Evolutionary conservation across 2,113 vertebrate species (phyloP).

Genomic region (Aegithalos caudatus): DNA sequence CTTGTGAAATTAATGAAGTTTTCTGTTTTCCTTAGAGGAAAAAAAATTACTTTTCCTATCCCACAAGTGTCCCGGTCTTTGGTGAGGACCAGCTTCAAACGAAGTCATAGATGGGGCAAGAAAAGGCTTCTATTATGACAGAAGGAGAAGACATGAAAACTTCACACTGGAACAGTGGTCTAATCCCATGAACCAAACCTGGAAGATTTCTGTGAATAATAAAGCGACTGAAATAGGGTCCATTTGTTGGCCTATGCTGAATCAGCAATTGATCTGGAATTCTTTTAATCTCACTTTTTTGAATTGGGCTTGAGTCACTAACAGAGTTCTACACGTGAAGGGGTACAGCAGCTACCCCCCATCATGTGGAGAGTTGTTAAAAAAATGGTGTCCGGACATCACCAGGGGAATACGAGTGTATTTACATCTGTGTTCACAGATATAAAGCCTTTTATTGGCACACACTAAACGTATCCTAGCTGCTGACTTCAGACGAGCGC

Average conservation of each 20-base stretch:
- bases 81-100: background rate
- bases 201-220: background rate
- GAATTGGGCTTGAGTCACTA: background rate
- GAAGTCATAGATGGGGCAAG: background rate
- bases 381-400: background rate
- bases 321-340: background rate
- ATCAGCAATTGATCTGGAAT: background rate
- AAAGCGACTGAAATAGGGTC: background rate
- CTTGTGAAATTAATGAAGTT: background rate
- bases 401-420: accelerated
- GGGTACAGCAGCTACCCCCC: background rate
- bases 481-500: background rate
- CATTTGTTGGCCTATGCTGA: background rate
- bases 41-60: background rate
- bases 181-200: background rate
- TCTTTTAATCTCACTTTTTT: background rate
- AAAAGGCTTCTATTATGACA: background rate
- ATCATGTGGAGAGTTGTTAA: background rate
- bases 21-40: background rate
- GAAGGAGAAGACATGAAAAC: background rate
- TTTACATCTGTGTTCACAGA: too few relatives aligned
- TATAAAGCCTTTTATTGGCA: background rate
- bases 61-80: background rate
- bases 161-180: background rate
- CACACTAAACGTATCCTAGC: background rate